Evolutionary conservation across 2,797 vertebrate species (phyloP).

Genomic region (Squalus acanthias): DNA sequence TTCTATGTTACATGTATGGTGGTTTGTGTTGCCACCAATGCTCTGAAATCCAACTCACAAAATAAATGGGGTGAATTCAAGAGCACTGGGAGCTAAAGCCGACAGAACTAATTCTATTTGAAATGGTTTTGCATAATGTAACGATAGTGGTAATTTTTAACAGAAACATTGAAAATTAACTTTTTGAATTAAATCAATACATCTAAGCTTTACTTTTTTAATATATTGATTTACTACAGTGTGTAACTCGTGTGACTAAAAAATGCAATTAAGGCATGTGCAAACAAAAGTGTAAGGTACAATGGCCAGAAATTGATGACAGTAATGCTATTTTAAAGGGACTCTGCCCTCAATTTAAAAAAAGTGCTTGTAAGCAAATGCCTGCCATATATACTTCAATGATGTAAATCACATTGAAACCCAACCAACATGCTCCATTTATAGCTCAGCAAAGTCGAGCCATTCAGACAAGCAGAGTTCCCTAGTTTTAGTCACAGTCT

Average conservation of each 20-base stretch:
- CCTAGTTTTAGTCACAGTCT: no score
- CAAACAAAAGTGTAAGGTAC: neutral
- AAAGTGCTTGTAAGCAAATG: neutral
- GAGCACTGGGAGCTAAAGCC: neutral
- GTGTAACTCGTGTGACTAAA: neutral
- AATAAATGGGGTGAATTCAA: neutral
- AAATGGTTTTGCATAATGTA: neutral
- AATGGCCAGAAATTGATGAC: neutral
- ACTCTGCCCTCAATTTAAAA: neutral
- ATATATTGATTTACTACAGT: neutral
- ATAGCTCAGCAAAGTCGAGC: neutral
- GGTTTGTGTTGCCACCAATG: neutral
- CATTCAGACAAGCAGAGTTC: no score
- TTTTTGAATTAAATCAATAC: neutral
- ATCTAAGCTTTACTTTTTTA: neutral
- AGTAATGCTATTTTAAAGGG: neutral
- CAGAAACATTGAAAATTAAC: neutral
- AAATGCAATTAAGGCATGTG: neutral
- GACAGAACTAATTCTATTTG: no score
- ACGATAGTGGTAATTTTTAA: neutral
- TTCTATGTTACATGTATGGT: neutral
- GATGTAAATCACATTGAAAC: neutral
- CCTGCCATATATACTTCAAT: neutral
- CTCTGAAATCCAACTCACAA: neutral
- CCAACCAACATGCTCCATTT: neutral